phyloP scores from a whole-genome alignment of 2,797 vertebrate species.

The Neopelma chrysocephalum region DNA sequence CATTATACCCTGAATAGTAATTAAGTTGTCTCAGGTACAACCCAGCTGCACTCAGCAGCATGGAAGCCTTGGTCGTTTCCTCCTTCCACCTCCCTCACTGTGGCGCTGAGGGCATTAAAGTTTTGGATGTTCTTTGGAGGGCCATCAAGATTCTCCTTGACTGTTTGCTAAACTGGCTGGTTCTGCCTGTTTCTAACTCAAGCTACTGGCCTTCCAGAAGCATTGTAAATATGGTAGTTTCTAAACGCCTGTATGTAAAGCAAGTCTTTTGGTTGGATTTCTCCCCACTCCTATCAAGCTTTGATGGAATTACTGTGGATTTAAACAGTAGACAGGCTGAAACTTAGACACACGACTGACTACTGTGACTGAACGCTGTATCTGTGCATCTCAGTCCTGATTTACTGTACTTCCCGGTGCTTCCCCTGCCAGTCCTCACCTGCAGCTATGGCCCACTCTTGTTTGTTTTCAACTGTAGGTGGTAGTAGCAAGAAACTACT shows the following conservation, averaged over 20 bases:
- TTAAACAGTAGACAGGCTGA: neutral
- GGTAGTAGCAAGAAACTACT: neutral
- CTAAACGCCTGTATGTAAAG: neutral
- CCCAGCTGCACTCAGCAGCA: neutral
- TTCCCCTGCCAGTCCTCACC: neutral
- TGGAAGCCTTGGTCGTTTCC: neutral
- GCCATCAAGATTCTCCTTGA: neutral
- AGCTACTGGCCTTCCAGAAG: neutral
- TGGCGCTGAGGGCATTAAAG: neutral
- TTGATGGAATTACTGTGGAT: neutral
- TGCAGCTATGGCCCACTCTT: neutral
- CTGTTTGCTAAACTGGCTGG: neutral
- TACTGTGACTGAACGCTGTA: neutral
- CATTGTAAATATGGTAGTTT: neutral
- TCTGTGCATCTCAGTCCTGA: neutral
- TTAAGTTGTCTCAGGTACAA: neutral
- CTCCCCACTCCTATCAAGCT: neutral
- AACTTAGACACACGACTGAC: neutral
- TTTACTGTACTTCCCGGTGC: neutral
- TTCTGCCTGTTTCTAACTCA: neutral
- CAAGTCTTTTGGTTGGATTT: neutral
- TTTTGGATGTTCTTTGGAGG: neutral
- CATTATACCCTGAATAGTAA: conserved; percentile 11
- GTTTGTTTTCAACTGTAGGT: neutral
- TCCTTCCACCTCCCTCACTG: neutral